These are phyloP conservation scores for Oikopleura dioica DNA, from an alignment of 23 tunicate species.

Conservation along the genomic window DNA sequence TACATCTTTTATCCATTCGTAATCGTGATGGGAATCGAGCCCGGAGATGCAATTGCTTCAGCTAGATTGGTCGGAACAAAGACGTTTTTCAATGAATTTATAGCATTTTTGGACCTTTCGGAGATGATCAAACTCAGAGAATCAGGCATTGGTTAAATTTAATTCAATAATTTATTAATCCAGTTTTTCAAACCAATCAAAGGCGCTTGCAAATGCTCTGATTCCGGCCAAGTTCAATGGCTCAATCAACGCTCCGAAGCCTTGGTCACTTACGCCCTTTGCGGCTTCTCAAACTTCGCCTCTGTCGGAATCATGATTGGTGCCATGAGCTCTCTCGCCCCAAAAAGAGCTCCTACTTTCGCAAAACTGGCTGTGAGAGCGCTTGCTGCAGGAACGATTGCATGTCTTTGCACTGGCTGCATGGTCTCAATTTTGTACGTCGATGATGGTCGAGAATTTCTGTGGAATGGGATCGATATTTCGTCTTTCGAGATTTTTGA, in stretches of 20 bases:
- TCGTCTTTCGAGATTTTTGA: no score
- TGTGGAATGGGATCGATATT: background rate
- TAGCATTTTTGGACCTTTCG: background rate
- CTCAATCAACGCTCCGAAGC: background rate
- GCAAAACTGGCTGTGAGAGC: background rate
- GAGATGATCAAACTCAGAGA: background rate
- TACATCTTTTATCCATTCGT: slow-evolving; percentile 11
- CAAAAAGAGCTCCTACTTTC: background rate
- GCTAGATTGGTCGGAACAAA: background rate
- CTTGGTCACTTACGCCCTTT: background rate
- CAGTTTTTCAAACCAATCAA: no score
- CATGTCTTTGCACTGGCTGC: slow-evolving; percentile 7
- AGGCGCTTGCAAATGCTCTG: no score
- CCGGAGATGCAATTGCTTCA: background rate
- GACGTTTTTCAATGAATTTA: background rate
- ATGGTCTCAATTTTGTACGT: background rate
- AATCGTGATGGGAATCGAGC: background rate
- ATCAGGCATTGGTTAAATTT: no score
- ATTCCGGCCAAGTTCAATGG: no score
- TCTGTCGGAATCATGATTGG: background rate
- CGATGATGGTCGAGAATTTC: background rate
- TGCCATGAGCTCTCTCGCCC: background rate
- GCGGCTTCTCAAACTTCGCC: background rate
- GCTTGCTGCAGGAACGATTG: background rate
- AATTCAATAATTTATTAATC: no score